phyloP scores from a whole-genome alignment of 2,113 vertebrate genomes.

The Cranoglanis bouderius region DNA sequence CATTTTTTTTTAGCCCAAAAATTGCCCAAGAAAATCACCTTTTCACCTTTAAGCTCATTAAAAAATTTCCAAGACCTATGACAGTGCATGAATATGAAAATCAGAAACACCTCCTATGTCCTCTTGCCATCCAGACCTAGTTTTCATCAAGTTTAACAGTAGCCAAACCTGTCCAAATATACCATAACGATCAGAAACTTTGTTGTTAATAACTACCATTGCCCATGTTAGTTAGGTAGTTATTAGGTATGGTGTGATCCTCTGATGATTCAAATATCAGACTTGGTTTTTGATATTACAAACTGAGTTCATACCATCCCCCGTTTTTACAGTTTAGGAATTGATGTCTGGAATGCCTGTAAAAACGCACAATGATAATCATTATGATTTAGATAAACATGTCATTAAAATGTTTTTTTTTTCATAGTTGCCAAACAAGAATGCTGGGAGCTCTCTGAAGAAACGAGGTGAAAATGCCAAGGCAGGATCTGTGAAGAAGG shows the following conservation, averaged over 20 bases:
- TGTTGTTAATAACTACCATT: not conserved
- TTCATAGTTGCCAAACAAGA: slow-evolving; percentile 80
- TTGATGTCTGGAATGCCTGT: not conserved
- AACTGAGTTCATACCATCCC: not conserved
- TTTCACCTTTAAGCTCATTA: not conserved
- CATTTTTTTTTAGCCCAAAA: too few species aligned
- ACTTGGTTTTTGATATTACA: not conserved
- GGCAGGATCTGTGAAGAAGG: slow-evolving; percentile 87
- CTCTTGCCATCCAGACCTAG: not conserved
- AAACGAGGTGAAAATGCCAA: slow-evolving; percentile 83
- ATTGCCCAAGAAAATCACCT: not conserved
- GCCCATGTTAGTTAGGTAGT: not conserved
- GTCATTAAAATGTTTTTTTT: too few species aligned
- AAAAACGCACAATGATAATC: not conserved
- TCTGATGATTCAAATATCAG: not conserved
- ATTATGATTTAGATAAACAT: not conserved
- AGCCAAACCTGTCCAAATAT: not conserved
- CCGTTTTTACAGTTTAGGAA: not conserved
- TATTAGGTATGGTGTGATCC: not conserved
- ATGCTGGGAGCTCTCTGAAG: slow-evolving; percentile 82
- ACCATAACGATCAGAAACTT: not conserved
- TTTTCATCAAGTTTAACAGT: not conserved
- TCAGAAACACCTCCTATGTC: not conserved
- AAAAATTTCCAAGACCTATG: not conserved
- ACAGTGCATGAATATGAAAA: not conserved